Conservation (phyloP, 2,113 vertebrate species). For the Gambusia affinis region DNA sequence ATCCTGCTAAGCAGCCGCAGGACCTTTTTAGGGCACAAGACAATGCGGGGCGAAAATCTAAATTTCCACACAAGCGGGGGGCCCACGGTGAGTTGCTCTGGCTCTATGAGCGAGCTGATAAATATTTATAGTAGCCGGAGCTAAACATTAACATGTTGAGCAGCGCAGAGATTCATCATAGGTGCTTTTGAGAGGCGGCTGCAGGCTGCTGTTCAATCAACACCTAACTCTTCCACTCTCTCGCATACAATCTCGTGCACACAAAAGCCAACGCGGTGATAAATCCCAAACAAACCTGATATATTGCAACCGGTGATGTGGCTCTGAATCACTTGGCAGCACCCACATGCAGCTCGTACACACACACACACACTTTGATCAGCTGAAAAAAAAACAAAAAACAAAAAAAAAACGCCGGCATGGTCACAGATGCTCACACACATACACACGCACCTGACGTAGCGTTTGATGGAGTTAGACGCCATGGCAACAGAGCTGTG, state of each 20-base stretch:
- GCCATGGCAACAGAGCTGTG: slow-evolving; percentile 77
- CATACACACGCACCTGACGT: slow-evolving; percentile 64
- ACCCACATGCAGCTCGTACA: slow-evolving; percentile 51
- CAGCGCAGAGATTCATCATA: slow-evolving; percentile 57
- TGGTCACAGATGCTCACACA: slow-evolving; percentile 37
- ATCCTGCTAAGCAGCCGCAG: slow-evolving; percentile 24
- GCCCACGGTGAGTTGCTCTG: slow-evolving; percentile 38
- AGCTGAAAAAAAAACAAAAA: neutral
- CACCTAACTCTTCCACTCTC: slow-evolving; percentile 28
- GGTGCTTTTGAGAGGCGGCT: slow-evolving; percentile 44
- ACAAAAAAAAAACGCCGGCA: slow-evolving; percentile 6
- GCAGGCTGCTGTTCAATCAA: slow-evolving; percentile 63
- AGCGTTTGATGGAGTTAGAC: slow-evolving; percentile 75
- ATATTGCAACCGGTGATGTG: slow-evolving; percentile 63
- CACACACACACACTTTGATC: neutral
- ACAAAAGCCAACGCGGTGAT: slow-evolving; percentile 49
- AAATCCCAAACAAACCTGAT: slow-evolving; percentile 60
- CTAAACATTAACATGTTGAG: slow-evolving; percentile 65
- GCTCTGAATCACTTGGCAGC: slow-evolving; percentile 71
- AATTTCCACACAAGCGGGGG: slow-evolving; percentile 33
- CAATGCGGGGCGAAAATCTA: slow-evolving; percentile 30
- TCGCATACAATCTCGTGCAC: slow-evolving; percentile 15
- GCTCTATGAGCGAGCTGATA: slow-evolving; percentile 54
- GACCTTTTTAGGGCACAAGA: slow-evolving; percentile 62
- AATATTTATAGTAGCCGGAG: slow-evolving; percentile 71